Percentiles rank a stretch among this genome's conserved stretches.
Evolutionary conservation across 2,888 invertebrate species (phyloP).

Genomic region (Apotomis betuletana): DNA sequence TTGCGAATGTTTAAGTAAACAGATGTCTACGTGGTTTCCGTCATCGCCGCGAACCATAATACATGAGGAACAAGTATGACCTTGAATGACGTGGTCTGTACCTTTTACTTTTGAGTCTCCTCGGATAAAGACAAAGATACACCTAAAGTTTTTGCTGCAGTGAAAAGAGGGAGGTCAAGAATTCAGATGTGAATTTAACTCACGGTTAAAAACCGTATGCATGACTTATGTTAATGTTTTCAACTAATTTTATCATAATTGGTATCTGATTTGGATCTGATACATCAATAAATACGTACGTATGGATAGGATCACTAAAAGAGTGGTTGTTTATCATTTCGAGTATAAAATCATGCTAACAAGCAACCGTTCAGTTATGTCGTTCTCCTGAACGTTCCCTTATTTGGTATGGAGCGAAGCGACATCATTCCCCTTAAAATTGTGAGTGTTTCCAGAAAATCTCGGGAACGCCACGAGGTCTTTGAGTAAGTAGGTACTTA

Average conservation of each 20-base stretch:
- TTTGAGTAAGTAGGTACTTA: no score
- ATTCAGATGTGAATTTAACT: background rate
- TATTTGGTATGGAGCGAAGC: no score
- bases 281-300: no score
- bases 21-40: background rate
- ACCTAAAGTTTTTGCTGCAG: background rate
- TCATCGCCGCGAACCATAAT: conserved; percentile 2
- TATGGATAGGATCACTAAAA: no score
- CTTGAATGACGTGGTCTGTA: background rate
- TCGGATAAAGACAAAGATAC: background rate
- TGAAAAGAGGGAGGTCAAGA: background rate
- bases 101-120: conserved; percentile 2
- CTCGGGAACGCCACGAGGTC: no score
- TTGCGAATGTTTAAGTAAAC: background rate
- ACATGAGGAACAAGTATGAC: background rate
- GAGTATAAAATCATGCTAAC: no score
- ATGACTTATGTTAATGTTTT: background rate
- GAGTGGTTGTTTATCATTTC: no score
- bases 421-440: no score
- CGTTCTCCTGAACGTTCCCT: no score
- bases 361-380: no score
- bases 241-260: background rate
- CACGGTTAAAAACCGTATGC: background rate
- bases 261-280: no score
- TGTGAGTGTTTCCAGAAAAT: no score